phyloP scores from a whole-genome alignment of 2,888 invertebrate species.

The Sesia apiformis region DNA sequence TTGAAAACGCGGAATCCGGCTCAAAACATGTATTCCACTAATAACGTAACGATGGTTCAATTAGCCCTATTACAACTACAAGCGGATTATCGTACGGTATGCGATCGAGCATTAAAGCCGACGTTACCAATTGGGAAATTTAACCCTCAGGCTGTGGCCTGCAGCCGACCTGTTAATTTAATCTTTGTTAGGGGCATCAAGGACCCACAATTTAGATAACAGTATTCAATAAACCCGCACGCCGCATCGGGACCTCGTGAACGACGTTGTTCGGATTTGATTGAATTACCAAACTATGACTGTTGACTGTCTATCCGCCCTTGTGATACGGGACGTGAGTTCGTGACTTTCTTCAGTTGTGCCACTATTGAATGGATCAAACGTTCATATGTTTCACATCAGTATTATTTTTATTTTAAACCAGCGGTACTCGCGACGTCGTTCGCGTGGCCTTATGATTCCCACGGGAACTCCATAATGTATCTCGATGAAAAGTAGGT shows the following conservation, averaged over 20 bases:
- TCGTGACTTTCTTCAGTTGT: conserved; percentile 4
- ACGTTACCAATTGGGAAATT: conserved; percentile 44
- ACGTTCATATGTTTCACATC: background rate
- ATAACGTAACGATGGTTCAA: conserved; percentile 48
- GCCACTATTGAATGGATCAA: background rate
- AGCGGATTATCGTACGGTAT: conserved; percentile 46
- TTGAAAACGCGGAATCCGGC: conserved; percentile 8
- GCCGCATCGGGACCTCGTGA: conserved; percentile 34
- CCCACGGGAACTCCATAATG: no score
- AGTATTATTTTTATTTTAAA: no score
- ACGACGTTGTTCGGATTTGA: conserved; percentile 52
- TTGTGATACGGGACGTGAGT: conserved; percentile 16
- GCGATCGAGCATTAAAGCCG: conserved; percentile 42
- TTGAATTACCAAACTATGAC: conserved; percentile 56
- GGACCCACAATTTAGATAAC: conserved; percentile 62
- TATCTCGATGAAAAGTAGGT: no score
- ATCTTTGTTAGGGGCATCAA: conserved; percentile 59
- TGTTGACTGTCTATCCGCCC: conserved; percentile 26
- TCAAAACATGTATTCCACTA: conserved; percentile 21
- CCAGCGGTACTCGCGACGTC: no score
- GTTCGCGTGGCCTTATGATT: no score
- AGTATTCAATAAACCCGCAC: conserved; percentile 61
- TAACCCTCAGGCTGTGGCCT: conserved; percentile 31
- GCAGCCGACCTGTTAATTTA: conserved; percentile 60
- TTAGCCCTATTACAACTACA: conserved; percentile 53